Conservation (phyloP, 2,888 invertebrate species). For the Nymphalis polychloros region DNA sequence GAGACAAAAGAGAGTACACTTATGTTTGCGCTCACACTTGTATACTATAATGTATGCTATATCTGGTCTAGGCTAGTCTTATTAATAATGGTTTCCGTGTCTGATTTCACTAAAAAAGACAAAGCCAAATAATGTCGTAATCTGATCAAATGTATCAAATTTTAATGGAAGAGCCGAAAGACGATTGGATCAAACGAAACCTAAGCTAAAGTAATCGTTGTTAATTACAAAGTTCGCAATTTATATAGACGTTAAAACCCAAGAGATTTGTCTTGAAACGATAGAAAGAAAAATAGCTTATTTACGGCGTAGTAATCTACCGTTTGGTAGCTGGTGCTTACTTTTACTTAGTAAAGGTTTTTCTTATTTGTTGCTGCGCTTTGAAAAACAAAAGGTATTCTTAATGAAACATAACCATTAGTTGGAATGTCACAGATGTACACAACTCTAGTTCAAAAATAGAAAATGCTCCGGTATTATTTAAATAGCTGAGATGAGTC, state of each 20-base stretch:
- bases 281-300: not conserved
- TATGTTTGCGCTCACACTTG: too few relatives aligned
- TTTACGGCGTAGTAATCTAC: not conserved
- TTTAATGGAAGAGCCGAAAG: too few relatives aligned
- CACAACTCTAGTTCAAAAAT: not conserved
- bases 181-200: too few relatives aligned
- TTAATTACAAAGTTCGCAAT: slow-evolving; percentile 16
- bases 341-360: not conserved
- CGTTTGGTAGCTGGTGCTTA: not conserved
- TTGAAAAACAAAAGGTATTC: not conserved
- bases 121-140: too few relatives aligned
- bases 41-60: too few relatives aligned
- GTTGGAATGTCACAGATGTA: not conserved
- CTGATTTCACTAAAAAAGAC: too few relatives aligned
- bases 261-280: slow-evolving; percentile 3
- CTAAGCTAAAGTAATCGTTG: not conserved
- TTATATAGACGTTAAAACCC: slow-evolving; percentile 5
- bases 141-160: too few relatives aligned
- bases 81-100: too few relatives aligned
- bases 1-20: too few relatives aligned
- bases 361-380: not conserved
- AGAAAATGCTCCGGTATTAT: not conserved
- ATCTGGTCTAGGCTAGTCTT: too few relatives aligned
- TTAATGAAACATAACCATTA: not conserved
- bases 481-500: too few relatives aligned